Evolutionary conservation across 2,113 vertebrate species (phyloP).

Genomic region (Merops nubicus): DNA sequence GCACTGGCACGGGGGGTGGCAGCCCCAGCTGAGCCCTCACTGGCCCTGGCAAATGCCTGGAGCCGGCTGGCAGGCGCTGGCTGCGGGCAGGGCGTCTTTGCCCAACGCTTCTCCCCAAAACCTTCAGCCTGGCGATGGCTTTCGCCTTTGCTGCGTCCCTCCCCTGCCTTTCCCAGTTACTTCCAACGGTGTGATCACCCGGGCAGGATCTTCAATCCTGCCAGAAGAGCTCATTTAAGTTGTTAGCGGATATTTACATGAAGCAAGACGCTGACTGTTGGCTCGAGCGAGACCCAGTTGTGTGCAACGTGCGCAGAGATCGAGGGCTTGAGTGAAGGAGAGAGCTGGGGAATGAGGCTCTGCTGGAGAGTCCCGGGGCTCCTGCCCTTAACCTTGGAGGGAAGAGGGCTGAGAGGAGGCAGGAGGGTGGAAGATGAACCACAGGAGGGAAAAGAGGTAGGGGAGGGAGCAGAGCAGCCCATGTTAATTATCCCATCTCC

Average conservation of each 20-base stretch:
- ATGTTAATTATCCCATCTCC: background rate
- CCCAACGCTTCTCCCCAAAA: background rate
- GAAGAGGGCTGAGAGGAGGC: background rate
- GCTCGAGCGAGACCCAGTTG: background rate
- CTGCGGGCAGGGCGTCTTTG: fast-evolving
- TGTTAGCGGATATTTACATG: background rate
- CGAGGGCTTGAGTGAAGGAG: background rate
- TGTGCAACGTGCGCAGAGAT: fast-evolving
- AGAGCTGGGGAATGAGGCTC: fast-evolving
- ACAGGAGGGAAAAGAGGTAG: background rate
- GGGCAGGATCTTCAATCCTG: background rate
- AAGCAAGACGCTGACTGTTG: background rate
- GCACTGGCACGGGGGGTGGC: fast-evolving
- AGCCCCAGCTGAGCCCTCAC: background rate
- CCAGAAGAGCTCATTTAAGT: background rate
- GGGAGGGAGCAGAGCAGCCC: background rate
- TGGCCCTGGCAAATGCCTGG: fast-evolving
- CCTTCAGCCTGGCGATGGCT: background rate
- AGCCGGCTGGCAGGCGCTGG: background rate
- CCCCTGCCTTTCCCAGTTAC: background rate
- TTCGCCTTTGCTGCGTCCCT: background rate
- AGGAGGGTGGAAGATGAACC: background rate
- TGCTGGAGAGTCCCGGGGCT: background rate
- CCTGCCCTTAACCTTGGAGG: background rate
- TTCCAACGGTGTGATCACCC: background rate